phyloP scores from a whole-genome alignment of 1,140 invertebrate species.

The Lordiphosa mommai region DNA sequence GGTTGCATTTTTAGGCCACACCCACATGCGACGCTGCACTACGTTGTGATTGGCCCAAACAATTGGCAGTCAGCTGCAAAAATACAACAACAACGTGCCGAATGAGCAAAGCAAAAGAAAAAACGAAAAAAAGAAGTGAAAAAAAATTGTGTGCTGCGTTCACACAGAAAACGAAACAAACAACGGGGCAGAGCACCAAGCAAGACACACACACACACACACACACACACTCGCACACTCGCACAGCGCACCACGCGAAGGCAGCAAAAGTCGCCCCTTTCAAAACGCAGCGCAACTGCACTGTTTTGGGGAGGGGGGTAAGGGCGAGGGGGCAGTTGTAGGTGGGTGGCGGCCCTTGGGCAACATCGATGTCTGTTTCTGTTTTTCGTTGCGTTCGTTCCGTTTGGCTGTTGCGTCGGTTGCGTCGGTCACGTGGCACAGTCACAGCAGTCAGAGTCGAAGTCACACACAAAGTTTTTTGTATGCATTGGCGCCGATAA shows the following conservation, averaged over 20 bases:
- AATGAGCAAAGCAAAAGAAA: slow-evolving; percentile 24
- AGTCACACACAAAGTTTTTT: background rate
- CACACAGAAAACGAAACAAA: slow-evolving; percentile 39
- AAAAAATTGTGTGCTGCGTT: slow-evolving; percentile 42
- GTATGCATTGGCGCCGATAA: slow-evolving; percentile 63
- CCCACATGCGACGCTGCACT: slow-evolving; percentile 78
- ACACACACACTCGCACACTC: slow-evolving; percentile 8
- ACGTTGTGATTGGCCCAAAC: slow-evolving; percentile 78
- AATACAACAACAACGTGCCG: slow-evolving; percentile 51
- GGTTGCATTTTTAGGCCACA: slow-evolving; percentile 79
- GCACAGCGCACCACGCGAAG: background rate
- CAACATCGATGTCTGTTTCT: slow-evolving; percentile 33
- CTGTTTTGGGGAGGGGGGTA: background rate
- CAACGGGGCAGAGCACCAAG: slow-evolving; percentile 3
- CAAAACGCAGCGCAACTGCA: slow-evolving; percentile 10
- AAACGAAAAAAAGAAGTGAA: slow-evolving; percentile 19
- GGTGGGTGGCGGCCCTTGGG: slow-evolving; percentile 28
- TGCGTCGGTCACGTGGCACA: slow-evolving; percentile 62
- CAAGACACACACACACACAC: background rate
- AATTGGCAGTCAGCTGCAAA: slow-evolving; percentile 75
- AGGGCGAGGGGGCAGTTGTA: background rate
- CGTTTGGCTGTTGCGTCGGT: slow-evolving; percentile 38
- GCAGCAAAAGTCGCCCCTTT: slow-evolving; percentile 16
- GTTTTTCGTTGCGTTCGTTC: slow-evolving; percentile 34
- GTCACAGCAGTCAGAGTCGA: slow-evolving; percentile 4